Percentiles rank a stretch among this genome's conserved stretches.
Evolutionary conservation across 92 coral and sea anemone genomes (phyloP).

Genomic region (Parazoanthus swiftii): DNA sequence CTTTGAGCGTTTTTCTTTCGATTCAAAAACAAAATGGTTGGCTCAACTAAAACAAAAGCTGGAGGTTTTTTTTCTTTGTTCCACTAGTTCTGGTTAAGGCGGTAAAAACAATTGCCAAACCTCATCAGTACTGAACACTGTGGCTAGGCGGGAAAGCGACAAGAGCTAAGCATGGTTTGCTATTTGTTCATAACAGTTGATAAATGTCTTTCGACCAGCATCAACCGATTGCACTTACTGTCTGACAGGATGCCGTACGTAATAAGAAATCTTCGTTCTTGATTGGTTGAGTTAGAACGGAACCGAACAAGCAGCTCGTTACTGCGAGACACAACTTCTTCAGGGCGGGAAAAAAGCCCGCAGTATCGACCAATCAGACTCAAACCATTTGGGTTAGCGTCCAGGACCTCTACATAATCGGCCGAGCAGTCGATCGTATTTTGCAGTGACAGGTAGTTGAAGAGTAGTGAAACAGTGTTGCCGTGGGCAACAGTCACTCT

Average conservation of each 20-base stretch:
- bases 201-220: not conserved
- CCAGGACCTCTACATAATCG: slow-evolving; percentile 41
- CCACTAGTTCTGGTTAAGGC: too few relatives aligned
- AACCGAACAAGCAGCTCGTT: slow-evolving; percentile 28
- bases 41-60: too few relatives aligned
- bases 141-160: too few relatives aligned
- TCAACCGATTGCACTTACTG: not conserved
- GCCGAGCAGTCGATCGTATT: slow-evolving; percentile 11
- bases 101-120: too few relatives aligned
- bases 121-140: too few relatives aligned
- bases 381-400: slow-evolving; percentile 24
- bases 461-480: slow-evolving; percentile 12
- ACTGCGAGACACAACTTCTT: slow-evolving; percentile 30
- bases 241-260: slow-evolving; percentile 18
- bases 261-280: slow-evolving; percentile 26
- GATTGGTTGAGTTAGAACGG: slow-evolving; percentile 28
- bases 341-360: slow-evolving; percentile 30
- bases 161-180: not conserved
- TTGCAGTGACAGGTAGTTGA: slow-evolving; percentile 30
- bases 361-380: slow-evolving; percentile 41
- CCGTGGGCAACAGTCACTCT: slow-evolving; percentile 23
- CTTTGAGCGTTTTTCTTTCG: too few relatives aligned
- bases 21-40: too few relatives aligned
- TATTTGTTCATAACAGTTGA: too few relatives aligned
- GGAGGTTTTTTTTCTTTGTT: too few relatives aligned